phyloP scores from a whole-genome alignment of 1,140 invertebrate genomes.

The Trichomalopsis sarcophagae region DNA sequence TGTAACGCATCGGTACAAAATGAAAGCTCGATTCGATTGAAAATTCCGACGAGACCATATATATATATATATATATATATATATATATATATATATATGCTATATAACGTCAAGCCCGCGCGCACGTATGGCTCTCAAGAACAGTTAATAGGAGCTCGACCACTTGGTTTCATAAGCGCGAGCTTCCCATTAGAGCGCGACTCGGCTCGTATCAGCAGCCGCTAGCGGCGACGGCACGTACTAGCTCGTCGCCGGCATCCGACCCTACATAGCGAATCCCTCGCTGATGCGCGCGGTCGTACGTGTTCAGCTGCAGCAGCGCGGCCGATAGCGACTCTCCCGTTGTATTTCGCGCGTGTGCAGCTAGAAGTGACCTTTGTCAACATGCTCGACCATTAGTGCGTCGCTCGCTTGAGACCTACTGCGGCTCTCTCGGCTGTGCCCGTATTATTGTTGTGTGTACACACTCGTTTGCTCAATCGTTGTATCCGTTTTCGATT shows the following conservation, averaged over 20 bases:
- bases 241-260: neutral
- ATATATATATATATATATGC: too few relatives aligned
- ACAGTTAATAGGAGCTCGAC: slow-evolving; percentile 56
- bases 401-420: neutral
- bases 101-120: too few relatives aligned
- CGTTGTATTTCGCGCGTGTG: neutral
- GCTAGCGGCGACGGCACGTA: slow-evolving; percentile 15
- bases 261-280: neutral
- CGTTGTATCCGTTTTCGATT: neutral
- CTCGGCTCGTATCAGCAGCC: slow-evolving; percentile 17
- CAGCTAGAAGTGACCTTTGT: slow-evolving; percentile 31
- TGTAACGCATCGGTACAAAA: too few relatives aligned
- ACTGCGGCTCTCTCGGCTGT: neutral
- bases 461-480: neutral
- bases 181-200: slow-evolving; percentile 25
- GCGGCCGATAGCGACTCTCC: neutral
- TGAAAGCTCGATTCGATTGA: too few relatives aligned
- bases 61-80: too few relatives aligned
- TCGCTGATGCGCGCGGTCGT: neutral
- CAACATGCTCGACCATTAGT: slow-evolving; percentile 25
- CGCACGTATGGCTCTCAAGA: neutral
- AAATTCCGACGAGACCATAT: too few relatives aligned
- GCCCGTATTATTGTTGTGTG: neutral
- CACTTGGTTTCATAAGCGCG: slow-evolving; percentile 60
- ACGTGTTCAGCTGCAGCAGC: neutral